Conservation (phyloP, 1,140 invertebrate species). For the Pachyrhynchus sulphureomaculatus region DNA sequence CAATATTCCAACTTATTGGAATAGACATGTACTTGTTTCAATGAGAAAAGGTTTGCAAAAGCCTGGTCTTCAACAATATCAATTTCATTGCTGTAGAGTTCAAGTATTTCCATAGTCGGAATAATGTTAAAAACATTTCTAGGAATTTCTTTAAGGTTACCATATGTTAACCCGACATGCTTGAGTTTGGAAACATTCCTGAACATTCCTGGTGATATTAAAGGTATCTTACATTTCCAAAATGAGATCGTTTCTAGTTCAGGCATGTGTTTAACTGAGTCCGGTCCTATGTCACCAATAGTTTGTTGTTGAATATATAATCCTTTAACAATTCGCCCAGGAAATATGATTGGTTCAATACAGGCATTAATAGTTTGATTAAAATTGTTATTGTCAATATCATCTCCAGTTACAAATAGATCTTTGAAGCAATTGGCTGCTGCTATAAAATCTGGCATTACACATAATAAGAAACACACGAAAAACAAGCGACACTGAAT, state of each 20-base stretch:
- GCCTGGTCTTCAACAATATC: conserved; percentile 23
- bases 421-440: too few species aligned
- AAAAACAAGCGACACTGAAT: too few species aligned
- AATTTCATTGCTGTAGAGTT: conserved; percentile 28
- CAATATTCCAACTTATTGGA: conserved; percentile 30
- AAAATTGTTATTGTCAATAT: neutral
- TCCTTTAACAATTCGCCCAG: conserved; percentile 2
- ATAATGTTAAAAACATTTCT: conserved; percentile 14
- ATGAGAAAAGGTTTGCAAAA: conserved; percentile 19
- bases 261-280: conserved; percentile 27
- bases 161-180: conserved; percentile 14
- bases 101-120: conserved; percentile 11
- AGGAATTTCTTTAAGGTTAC: conserved; percentile 25
- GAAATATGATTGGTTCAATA: conserved; percentile 24
- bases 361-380: conserved; percentile 19
- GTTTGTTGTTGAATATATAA: conserved; percentile 21
- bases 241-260: conserved; percentile 18
- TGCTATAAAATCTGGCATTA: too few species aligned
- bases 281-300: conserved; percentile 17
- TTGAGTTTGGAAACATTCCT: conserved; percentile 23
- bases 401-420: too few species aligned
- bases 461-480: too few species aligned
- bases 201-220: conserved; percentile 16
- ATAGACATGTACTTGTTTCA: conserved; percentile 14
- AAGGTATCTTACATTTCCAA: conserved; percentile 10